Percentiles rank a stretch among this genome's conserved stretches.
Evolutionary conservation across 2,888 invertebrate species (phyloP).

Genomic region (Tetragonisca angustula): DNA sequence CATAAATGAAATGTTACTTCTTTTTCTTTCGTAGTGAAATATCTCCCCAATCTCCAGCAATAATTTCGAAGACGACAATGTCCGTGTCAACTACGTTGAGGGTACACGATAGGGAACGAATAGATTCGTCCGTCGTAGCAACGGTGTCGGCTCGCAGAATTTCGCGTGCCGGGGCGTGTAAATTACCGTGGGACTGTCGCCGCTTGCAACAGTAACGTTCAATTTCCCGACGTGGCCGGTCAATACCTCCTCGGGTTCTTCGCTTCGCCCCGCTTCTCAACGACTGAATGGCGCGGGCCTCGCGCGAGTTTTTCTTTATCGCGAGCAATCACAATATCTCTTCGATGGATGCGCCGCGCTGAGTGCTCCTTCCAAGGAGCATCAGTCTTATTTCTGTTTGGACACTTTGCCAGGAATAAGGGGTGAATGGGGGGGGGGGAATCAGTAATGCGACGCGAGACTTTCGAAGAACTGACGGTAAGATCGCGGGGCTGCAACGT

Average conservation of each 20-base stretch:
- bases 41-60: not conserved
- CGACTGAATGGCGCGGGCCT: not conserved
- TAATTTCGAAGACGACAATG: not conserved
- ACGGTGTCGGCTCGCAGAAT: constrained; percentile 25
- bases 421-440: constrained; percentile 4
- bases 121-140: not conserved
- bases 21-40: not conserved
- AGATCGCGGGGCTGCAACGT: not conserved
- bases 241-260: constrained; percentile 11
- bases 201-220: constrained; percentile 24
- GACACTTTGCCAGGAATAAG: constrained; percentile 15
- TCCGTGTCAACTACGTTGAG: not conserved
- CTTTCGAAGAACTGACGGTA: constrained; percentile 5
- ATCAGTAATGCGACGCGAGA: constrained; percentile 48
- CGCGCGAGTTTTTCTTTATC: constrained; percentile 47
- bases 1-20: not conserved
- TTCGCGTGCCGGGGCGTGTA: not conserved
- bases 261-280: constrained; percentile 18
- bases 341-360: constrained; percentile 31
- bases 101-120: not conserved
- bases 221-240: constrained; percentile 35
- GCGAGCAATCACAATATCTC: constrained; percentile 60
- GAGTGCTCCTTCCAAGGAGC: constrained; percentile 12
- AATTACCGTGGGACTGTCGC: constrained; percentile 28
- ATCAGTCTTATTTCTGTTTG: constrained; percentile 55